Evolutionary conservation across 1,140 invertebrate genomes (phyloP), one percentile per base, ranked within the genome.

Genomic region (Habropoda laboriosa): DNA sequence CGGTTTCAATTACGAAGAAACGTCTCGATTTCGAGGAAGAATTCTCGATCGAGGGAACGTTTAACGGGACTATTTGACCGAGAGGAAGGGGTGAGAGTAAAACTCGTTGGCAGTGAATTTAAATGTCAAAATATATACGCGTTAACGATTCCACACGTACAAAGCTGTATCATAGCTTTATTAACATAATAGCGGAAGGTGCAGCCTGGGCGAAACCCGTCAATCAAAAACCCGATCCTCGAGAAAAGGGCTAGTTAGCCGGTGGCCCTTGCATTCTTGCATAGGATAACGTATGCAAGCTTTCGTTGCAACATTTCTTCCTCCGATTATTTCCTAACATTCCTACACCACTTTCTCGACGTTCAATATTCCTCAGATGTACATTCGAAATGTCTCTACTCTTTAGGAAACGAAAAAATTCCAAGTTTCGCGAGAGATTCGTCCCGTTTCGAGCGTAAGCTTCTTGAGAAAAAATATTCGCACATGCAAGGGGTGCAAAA

Each of bases 91-190:
- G 51, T 21, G 71, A 57, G 42, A 57, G 53, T 27, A 21, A 60
- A 75, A 87, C 81, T 85, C 73, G 82, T 78, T 82, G 76, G 35
- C 27, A 32, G 76, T 87, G 86, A 88, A 93, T 92, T 92, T 92
- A 90, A 92, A 91, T 92, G 91, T 92, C 92, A 93, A 91, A 92
- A 92, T 92, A 92, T n/a, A n/a, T 86, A 89, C 80, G 81, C 85
- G 86, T 80, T 79, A 86, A 82, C 73, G 81, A 75, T 82, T 74
- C 87, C 79, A 81, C 70, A 75, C 68, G 79, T 77, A 90, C 86
- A 91, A 91, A 88, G 86, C 81, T 88, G 75, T 90, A 92, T 93
- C 91, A 89, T 91, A 89, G 90, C 84, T 87, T 83, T 88, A 92
- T 92, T 92, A 92, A 88, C 91, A 92, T 93, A 93, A 90, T 89